Evolutionary conservation across 1,140 invertebrate genomes (phyloP), one percentile per base, ranked within the genome.

Genomic region (Aphelenchoides besseyi): DNA sequence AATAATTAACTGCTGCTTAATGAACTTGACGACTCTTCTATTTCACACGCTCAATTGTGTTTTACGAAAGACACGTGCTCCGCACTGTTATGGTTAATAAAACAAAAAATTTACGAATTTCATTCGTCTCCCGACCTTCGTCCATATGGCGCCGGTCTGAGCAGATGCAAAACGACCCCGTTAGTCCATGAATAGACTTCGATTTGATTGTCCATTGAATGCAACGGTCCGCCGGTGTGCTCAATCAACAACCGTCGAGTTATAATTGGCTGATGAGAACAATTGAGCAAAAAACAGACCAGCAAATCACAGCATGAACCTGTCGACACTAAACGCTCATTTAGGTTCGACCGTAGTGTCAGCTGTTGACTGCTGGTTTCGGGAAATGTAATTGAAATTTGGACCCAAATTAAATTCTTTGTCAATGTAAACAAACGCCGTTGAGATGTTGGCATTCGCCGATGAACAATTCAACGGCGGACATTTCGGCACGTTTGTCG

Each of bases 11-110:
- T 12, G 41, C 12, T 48, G 12, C 12, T 23, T 23, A 23, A 48
- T 48, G 41, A 48, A 48, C 41, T 48, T 23, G 41, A 48, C 41
- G 41, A 48, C n/a, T n/a, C n/a, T n/a, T n/a, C n/a, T n/a, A 48
- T 48, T 48, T 48, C 23, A 23, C 41, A 48, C 41, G 41, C n/a
- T n/a, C n/a, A 48, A 48, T 48, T 48, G 12, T 12, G 41, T 23
- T 23, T 48, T 23, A 16, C 41, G 41, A 48, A 48, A 12, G 41
- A 23, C n/a, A n/a, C n/a, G n/a, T n/a, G n/a, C n/a, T n/a, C 12
- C 41, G 41, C 41, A 12, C 41, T 48, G 12, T 48, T 48, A 16
- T 23, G 41, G 41, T 23, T 23, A 23, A n/a, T n/a, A n/a, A n/a
- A n/a, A n/a, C n/a, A n/a, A n/a, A n/a, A 23, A 23, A 48, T 48